A percentile compares a stretch with the other conserved stretches of the same genome.
Conservation (phyloP, 2,888 invertebrate genomes). For the Petrophora chlorosata region DNA sequence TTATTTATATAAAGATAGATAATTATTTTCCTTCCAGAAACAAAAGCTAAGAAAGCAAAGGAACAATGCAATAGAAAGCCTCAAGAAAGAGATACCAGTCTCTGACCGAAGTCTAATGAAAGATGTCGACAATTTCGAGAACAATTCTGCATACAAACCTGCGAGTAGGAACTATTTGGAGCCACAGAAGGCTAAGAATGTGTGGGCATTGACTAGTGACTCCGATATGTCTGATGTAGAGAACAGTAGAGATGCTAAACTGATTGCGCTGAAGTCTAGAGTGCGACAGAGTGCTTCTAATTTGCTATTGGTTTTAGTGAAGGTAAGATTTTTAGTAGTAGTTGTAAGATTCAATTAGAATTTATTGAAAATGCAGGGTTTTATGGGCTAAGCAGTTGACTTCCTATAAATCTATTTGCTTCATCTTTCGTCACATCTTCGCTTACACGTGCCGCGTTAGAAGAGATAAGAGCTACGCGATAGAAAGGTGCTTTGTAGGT, state of each 20-base stretch:
- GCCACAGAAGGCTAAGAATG: constrained; percentile 54
- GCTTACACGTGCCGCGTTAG: too few species aligned
- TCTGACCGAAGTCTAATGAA: constrained; percentile 72
- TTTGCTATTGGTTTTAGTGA: constrained; percentile 83
- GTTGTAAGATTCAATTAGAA: too few species aligned
- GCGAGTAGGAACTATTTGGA: constrained; percentile 66
- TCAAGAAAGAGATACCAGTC: constrained; percentile 76
- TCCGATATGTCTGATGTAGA: constrained; percentile 88
- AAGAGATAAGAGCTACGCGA: too few species aligned
- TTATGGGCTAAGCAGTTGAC: too few species aligned
- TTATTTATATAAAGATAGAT: constrained; percentile 2
- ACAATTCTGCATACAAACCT: constrained; percentile 67
- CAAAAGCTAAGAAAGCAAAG: constrained; percentile 77
- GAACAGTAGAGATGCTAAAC: constrained; percentile 75
- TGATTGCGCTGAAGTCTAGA: constrained; percentile 81
- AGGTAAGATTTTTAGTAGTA: constrained; percentile 74
- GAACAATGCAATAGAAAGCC: constrained; percentile 72
- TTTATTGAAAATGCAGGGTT: too few species aligned
- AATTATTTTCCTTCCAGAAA: constrained; percentile 56
- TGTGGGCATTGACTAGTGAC: constrained; percentile 83
- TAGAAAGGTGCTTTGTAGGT: too few species aligned
- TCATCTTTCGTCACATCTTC: too few species aligned
- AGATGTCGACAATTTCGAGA: constrained; percentile 71
- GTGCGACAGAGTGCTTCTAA: constrained; percentile 87
- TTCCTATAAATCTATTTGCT: too few species aligned